phyloP scores from a whole-genome alignment of 2,113 vertebrate genomes.

The Gobius niger region DNA sequence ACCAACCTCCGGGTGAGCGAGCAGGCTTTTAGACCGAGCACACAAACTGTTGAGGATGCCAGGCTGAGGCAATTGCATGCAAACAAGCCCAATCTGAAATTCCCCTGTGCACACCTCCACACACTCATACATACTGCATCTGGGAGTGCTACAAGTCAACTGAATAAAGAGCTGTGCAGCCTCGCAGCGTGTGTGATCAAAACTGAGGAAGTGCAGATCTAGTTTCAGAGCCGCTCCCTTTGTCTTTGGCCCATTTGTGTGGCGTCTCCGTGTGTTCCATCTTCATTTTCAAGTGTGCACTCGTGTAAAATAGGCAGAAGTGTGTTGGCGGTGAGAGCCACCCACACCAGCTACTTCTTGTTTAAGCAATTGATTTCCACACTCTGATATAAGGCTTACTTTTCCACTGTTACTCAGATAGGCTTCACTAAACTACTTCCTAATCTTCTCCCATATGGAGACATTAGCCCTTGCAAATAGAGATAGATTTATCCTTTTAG shows the following conservation, averaged over 20 bases:
- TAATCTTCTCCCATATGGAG: slow-evolving; percentile 3
- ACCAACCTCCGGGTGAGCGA: not conserved
- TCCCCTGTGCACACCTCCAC: slow-evolving; percentile 10
- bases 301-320: not conserved
- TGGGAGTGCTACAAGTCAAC: slow-evolving; percentile 49
- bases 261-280: slow-evolving; percentile 10
- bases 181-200: slow-evolving; percentile 24
- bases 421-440: slow-evolving; percentile 15
- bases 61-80: slow-evolving; percentile 24
- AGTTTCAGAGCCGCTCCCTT: slow-evolving; percentile 8
- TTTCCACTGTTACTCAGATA: slow-evolving; percentile 7
- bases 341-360: slow-evolving; percentile 13
- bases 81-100: slow-evolving; percentile 24
- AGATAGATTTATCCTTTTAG: slow-evolving; percentile 30
- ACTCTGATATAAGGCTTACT: slow-evolving; percentile 23
- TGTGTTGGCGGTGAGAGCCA: slow-evolving; percentile 17
- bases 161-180: slow-evolving; percentile 26
- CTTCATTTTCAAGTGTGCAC: slow-evolving; percentile 17
- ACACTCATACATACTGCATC: slow-evolving; percentile 33
- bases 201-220: slow-evolving; percentile 20
- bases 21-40: slow-evolving; percentile 1
- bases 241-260: slow-evolving; percentile 14
- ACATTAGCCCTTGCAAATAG: slow-evolving; percentile 28
- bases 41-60: slow-evolving; percentile 31
- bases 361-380: slow-evolving; percentile 23